Percentiles rank a stretch among this genome's conserved stretches.
These are phyloP conservation scores for Alosa sapidissima DNA, from an alignment of 2,797 vertebrate species.

Conservation along the genomic window DNA sequence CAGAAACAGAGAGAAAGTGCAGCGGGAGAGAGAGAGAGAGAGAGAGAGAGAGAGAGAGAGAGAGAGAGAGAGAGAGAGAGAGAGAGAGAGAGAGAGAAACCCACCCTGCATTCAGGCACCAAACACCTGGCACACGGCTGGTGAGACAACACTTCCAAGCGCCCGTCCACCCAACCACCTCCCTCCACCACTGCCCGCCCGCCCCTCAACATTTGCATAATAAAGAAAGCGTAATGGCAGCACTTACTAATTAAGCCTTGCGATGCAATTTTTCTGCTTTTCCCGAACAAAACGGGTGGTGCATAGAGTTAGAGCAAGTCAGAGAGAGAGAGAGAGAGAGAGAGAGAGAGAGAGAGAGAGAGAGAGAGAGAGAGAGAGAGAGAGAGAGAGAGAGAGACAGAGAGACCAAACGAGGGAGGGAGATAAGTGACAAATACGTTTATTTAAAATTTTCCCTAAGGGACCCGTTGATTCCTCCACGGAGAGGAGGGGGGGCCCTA, in stretches of 20 bases:
- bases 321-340: slow-evolving; percentile 28
- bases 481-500: slow-evolving; percentile 48
- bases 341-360: neutral
- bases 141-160: slow-evolving; percentile 58
- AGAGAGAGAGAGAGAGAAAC: slow-evolving; percentile 19
- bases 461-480: slow-evolving; percentile 55
- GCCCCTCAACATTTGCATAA: slow-evolving; percentile 60
- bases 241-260: slow-evolving; percentile 64
- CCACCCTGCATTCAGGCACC: slow-evolving; percentile 50
- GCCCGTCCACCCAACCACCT: slow-evolving; percentile 44
- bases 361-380: neutral
- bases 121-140: slow-evolving; percentile 61
- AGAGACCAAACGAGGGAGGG: slow-evolving; percentile 28
- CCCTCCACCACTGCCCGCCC: neutral
- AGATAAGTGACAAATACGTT: slow-evolving; percentile 61
- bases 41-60: neutral
- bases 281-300: slow-evolving; percentile 37
- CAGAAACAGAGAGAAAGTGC: neutral
- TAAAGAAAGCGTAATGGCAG: slow-evolving; percentile 63
- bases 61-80: neutral
- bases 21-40: neutral
- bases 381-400: neutral
- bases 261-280: slow-evolving; percentile 60
- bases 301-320: neutral
- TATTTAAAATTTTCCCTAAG: slow-evolving; percentile 62